Base-by-base conservation (phyloP, 2,888 invertebrate genomes). In the Acrocyrtus sp. region DNA sequence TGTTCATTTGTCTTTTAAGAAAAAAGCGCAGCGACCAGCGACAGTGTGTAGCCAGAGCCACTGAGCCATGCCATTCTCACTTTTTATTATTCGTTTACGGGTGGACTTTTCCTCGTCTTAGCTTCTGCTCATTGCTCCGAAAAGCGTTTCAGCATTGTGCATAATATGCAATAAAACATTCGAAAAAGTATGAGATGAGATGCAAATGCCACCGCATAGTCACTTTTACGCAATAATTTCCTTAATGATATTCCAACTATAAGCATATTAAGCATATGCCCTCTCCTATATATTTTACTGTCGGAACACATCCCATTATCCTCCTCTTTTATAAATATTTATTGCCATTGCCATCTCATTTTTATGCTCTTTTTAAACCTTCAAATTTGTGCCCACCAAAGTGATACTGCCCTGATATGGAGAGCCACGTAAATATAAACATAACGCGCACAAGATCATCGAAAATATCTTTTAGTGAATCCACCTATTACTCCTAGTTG, bases 191-290 rank as follows among this genome's bases (percentile, higher is more conserved):
- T 29, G 69, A 68, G 68, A 69, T 61, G 69, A 69, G 69, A 69
- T 69, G 61, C 53, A 69, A 69, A 54, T 69, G 69, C 69, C 69
- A 69, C 69, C 62, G 62, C 56, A 65, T 56, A 17, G 62, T n/a
- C 39, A 22, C 15, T 8, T 34, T 34, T 5, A 21, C 24, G 27
- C 22, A 29, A 60, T 61, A 50, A 50, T 48, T 61, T 61, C 39
- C 50, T 17, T 50, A 3, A 17, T 48, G 29, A 47, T 58, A 58
- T 47, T n/a, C n/a, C 41, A 47, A 21, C 29, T 12, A 17, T 58
- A 47, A 47, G 45, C 19, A 27, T 19, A 58, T 58, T 58, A 22
- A 24, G 47, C 50, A 24, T 26, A 22, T 15, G 22, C 15, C 50
- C 22, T n/a, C 17, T 45, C n/a, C 17, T 45, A 4, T 45, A n/a